These are phyloP conservation scores for Catostylus mosaicus DNA, from an alignment of 30 jellyfish, hydroid and myxozoan species.

Conservation along the genomic window DNA sequence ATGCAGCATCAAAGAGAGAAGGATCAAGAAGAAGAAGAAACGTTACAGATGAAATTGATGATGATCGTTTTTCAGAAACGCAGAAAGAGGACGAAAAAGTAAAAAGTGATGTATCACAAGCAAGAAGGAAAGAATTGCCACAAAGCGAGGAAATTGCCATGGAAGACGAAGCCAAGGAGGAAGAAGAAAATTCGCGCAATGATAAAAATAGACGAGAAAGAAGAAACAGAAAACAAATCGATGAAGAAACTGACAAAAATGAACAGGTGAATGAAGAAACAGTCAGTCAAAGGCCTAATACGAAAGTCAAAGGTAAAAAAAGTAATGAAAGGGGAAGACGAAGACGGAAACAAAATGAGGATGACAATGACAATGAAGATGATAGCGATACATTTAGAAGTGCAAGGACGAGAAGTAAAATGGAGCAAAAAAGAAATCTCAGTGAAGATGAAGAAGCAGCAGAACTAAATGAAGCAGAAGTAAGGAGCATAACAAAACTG, in stretches of 20 bases:
- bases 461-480: slow-evolving; percentile 6
- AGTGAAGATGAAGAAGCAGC: slow-evolving; percentile 16
- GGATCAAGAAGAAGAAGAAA: not conserved
- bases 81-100: slow-evolving; percentile 5
- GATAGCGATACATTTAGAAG: not conserved
- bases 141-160: not conserved
- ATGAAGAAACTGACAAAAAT: not conserved
- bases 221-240: not conserved
- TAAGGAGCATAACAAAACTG: not conserved
- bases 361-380: not conserved
- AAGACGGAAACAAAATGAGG: not conserved
- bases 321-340: not conserved
- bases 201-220: not conserved
- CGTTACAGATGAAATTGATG: not conserved
- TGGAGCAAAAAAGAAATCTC: not conserved
- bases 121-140: not conserved
- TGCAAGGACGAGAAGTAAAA: not conserved
- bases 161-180: not conserved
- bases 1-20: not conserved
- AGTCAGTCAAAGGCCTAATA: no score
- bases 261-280: no score
- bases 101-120: not conserved
- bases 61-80: not conserved
- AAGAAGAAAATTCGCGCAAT: not conserved
- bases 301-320: not conserved